A percentile compares a stretch with the other conserved stretches of the same genome.
Evolutionary conservation across 1,140 invertebrate genomes (phyloP).

Genomic region (Elysia chlorotica): DNA sequence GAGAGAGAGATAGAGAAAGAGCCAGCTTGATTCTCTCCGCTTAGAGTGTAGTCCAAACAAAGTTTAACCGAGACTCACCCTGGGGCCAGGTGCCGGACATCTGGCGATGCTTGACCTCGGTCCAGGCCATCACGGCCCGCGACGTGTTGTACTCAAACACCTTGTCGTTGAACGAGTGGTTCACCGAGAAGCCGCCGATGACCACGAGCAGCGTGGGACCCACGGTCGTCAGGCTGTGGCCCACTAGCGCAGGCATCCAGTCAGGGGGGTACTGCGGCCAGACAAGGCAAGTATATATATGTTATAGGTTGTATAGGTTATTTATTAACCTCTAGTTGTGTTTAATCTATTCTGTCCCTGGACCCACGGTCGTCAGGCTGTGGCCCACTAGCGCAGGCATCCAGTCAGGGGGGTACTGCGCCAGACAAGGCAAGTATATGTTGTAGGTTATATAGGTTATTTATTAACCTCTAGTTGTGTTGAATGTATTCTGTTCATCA

Average conservation of each 20-base stretch:
- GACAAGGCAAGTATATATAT: too few species aligned
- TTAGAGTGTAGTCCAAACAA: too few species aligned
- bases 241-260: conserved; percentile 73
- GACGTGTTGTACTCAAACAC: conserved; percentile 84
- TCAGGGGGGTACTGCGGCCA: too few species aligned
- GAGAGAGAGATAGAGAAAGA: too few species aligned
- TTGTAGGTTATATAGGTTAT: too few species aligned
- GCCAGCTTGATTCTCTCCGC: too few species aligned
- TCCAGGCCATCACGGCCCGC: conserved; percentile 70
- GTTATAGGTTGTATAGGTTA: too few species aligned
- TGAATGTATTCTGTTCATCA: too few species aligned
- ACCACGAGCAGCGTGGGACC: conserved; percentile 78
- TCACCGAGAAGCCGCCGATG: conserved; percentile 86
- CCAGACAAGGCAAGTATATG: too few species aligned
- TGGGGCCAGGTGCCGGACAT: conserved; percentile 73
- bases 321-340: too few species aligned
- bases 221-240: conserved; percentile 84
- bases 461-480: too few species aligned
- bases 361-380: conserved; percentile 78
- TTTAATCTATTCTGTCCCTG: too few species aligned
- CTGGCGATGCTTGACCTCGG: conserved; percentile 64
- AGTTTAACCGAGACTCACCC: conserved; percentile 59
- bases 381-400: conserved; percentile 81
- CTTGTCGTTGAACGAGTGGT: conserved; percentile 64
- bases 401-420: conserved; percentile 36